Base-by-base conservation (phyloP, 30 jellyfish, hydroid and myxozoan species). In the Cassiopea xamachana region DNA sequence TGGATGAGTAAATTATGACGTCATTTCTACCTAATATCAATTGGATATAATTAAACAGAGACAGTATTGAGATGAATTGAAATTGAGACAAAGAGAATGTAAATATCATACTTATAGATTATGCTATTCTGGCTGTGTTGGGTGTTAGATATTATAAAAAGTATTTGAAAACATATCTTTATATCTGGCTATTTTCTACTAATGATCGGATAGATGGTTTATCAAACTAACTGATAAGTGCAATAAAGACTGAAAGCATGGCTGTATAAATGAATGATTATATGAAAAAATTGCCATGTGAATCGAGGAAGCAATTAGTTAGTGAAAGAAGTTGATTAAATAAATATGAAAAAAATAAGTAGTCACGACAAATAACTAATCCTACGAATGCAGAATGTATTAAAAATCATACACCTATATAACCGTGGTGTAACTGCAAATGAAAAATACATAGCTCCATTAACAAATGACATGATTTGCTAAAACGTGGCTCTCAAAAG, bases 1-100 rank as follows among this genome's bases (percentile, higher is more conserved):
- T 86, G 77, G 98, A 95, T 82, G 96, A 93, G 46, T 88, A 87
- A 71, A 16, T 19, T 10, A 71, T 27, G 10, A 71, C n/a, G 39
- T 16, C 55, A 71, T 12, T 71, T 6, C 2, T 64, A 64, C 43
- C 43, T 64, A 5, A 64, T 9, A 5, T 64, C 43, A 64, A 9
- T 2, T 4, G 69, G 14, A 59, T 6, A 59, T 6, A 59, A 14
- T 59, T 59, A 59, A 6, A 14, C 13, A 6, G 69, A 6, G 13
- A 59, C 14, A 6, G 69, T 14, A 59, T 59, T 7, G 13, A 59
- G 8, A 14, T 14, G 69, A 59, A 59, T 6, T 6, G 69, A 6
- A 6, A 59, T 59, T 7, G 14, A 7, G 69, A 6, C 69, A 59
- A 6, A 59, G 8, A 6, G 69, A 59, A 6, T 6, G 14, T 59